Evolutionary conservation across 23 tunicate species (phyloP).

Genomic region (Trididemnum nubilum): DNA sequence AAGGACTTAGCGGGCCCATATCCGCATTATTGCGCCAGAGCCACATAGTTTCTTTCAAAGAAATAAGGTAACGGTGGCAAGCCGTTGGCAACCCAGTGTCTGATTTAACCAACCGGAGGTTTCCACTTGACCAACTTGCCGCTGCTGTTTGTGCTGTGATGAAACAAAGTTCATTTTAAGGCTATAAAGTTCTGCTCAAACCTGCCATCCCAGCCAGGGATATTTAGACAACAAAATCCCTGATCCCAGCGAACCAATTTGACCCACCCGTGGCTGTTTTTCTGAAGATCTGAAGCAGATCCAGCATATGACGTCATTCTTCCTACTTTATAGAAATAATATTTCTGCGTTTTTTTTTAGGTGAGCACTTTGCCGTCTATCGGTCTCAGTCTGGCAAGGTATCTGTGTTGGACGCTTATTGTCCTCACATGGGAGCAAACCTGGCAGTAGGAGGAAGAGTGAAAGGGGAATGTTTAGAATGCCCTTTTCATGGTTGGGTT

Average conservation of each 20-base stretch:
- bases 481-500: slow-evolving; percentile 92
- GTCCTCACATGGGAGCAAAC: slow-evolving; percentile 88
- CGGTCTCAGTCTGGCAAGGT: slow-evolving; percentile 40
- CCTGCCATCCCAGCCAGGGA: too few species aligned
- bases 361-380: slow-evolving; percentile 60
- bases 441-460: slow-evolving; percentile 83
- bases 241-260: too few species aligned
- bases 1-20: too few species aligned
- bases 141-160: too few species aligned
- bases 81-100: background rate
- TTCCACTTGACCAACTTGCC: too few species aligned
- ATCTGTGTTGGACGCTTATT: slow-evolving; percentile 41
- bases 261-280: too few species aligned
- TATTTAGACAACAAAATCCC: too few species aligned
- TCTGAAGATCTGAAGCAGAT: too few species aligned
- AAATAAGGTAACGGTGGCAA: background rate
- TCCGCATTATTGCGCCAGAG: background rate
- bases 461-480: slow-evolving; percentile 70
- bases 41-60: background rate
- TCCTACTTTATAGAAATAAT: too few species aligned
- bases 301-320: too few species aligned
- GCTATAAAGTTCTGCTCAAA: too few species aligned
- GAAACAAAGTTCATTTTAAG: too few species aligned
- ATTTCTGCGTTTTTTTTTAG: slow-evolving; percentile 48
- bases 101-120: background rate